Conservation (phyloP, 2,113 vertebrate species). For the Stegostoma tigrinum region DNA sequence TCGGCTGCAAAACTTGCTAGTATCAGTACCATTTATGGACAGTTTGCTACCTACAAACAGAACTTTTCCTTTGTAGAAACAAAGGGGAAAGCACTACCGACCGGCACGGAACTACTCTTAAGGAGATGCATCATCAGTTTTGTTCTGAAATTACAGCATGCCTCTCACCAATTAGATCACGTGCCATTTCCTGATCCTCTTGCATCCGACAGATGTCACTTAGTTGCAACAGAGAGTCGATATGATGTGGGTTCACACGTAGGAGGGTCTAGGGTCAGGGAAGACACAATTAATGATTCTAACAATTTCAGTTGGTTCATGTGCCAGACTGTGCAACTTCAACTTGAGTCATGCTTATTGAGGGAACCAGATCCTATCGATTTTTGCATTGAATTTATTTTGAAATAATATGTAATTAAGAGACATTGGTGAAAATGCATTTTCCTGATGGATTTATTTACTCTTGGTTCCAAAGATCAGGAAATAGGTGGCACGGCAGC, state of each 20-base stretch:
- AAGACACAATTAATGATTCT: background rate
- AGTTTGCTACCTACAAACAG: background rate
- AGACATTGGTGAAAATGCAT: background rate
- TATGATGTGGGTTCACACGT: slow-evolving; percentile 84
- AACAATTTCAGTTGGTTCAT: background rate
- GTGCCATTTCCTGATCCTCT: slow-evolving; percentile 96
- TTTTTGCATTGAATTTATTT: background rate
- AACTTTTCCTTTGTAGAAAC: background rate
- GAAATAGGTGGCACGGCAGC: background rate
- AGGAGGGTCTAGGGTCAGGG: slow-evolving; percentile 66
- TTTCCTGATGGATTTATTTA: background rate
- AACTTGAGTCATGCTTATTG: background rate
- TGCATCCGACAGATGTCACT: slow-evolving; percentile 90
- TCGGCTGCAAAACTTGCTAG: background rate
- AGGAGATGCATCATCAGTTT: background rate
- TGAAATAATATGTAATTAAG: background rate
- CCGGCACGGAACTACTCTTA: background rate
- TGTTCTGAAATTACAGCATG: background rate
- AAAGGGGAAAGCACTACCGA: background rate
- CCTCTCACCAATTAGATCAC: slow-evolving; percentile 81
- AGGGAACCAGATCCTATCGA: background rate
- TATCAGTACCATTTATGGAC: background rate
- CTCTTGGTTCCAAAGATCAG: background rate
- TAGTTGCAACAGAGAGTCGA: slow-evolving; percentile 89
- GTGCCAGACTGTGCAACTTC: too few relatives aligned